Conservation (phyloP, 2,797 vertebrate genomes). For the Ciconia nigra region DNA sequence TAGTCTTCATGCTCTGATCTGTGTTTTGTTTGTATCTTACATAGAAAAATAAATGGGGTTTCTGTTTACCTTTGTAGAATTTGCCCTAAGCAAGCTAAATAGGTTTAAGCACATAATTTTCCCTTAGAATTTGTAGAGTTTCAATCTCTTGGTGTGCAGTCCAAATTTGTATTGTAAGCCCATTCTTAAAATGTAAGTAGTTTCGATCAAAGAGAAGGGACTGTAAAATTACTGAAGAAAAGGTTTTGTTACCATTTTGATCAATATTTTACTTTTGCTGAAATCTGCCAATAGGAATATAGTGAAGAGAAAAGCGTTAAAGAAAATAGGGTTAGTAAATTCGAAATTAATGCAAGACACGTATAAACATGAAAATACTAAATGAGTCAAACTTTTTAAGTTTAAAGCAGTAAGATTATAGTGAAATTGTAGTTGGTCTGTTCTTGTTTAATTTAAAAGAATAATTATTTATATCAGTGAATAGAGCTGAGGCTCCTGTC, state of each 20-base stretch:
- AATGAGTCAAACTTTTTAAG: slow-evolving; percentile 17
- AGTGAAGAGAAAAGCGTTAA: not conserved
- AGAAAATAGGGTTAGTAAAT: not conserved
- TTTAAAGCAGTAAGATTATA: slow-evolving; percentile 27
- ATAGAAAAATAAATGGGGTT: not conserved
- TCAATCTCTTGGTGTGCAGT: not conserved
- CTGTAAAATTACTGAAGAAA: not conserved
- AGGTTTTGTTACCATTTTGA: not conserved
- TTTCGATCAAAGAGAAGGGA: not conserved
- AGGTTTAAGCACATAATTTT: not conserved
- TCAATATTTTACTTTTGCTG: not conserved
- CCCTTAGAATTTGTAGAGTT: not conserved
- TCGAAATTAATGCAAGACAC: not conserved
- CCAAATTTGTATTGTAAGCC: not conserved
- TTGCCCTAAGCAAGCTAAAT: not conserved
- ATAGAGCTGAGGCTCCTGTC: slow-evolving; percentile 29
- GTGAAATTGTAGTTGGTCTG: slow-evolving; percentile 53
- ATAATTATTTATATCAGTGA: slow-evolving; percentile 43
- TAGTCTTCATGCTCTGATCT: rapidly evolving
- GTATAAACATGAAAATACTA: slow-evolving; percentile 11
- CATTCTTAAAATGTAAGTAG: not conserved
- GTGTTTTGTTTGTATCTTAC: not conserved
- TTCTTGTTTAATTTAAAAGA: slow-evolving; percentile 58
- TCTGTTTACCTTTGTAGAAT: not conserved
- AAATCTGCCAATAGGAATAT: not conserved